These are phyloP conservation scores for Coryphaenoides rupestris DNA, from an alignment of 2,113 vertebrate genomes.

Conservation along the genomic window DNA sequence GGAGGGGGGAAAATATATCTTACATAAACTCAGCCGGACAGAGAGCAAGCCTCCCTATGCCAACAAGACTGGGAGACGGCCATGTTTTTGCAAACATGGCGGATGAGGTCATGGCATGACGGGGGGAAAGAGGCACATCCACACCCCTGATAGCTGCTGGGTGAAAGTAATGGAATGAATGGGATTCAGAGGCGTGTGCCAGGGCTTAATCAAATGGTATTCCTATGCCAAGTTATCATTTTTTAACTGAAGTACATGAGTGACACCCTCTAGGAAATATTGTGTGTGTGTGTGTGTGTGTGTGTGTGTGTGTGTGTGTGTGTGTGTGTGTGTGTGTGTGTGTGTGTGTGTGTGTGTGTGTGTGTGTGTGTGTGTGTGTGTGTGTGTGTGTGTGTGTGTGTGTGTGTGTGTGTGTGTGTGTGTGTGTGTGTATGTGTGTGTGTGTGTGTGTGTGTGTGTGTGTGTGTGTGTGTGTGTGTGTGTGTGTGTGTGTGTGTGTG, in stretches of 20 bases:
- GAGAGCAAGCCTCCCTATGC: slow-evolving; percentile 21
- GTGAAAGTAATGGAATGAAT: slow-evolving; percentile 66
- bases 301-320: background rate
- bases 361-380: slow-evolving; percentile 13
- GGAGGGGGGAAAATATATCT: slow-evolving; percentile 39
- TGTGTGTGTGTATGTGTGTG: background rate
- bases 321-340: no score
- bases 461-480: background rate
- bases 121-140: slow-evolving; percentile 38
- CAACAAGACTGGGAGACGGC: slow-evolving; percentile 45
- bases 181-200: slow-evolving; percentile 67
- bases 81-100: slow-evolving; percentile 58
- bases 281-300: no score
- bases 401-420: no score
- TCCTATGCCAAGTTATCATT: slow-evolving; percentile 59
- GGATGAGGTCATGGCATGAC: slow-evolving; percentile 59
- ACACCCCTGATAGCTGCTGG: slow-evolving; percentile 60
- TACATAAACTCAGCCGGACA: background rate
- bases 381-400: background rate
- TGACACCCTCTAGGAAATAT: slow-evolving; percentile 29
- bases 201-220: slow-evolving; percentile 64
- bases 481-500: slow-evolving; percentile 6
- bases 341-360: no score
- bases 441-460: background rate
- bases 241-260: slow-evolving; percentile 31